Evolutionary conservation across 2,888 invertebrate genomes (phyloP).

Genomic region (Clitarchus hookeri): DNA sequence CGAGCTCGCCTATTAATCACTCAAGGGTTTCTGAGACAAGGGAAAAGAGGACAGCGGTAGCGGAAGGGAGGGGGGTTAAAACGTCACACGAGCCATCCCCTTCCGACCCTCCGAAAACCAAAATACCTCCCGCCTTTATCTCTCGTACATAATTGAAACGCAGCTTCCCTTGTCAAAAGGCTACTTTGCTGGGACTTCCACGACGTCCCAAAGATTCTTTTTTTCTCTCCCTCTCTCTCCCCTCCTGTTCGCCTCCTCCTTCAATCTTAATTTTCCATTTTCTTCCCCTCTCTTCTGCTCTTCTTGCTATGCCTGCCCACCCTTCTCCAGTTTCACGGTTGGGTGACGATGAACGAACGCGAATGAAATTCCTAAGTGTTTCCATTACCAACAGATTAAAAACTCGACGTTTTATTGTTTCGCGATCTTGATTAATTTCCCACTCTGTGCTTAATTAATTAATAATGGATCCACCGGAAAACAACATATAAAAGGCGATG

Average conservation of each 20-base stretch:
- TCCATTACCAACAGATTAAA: conserved; percentile 8
- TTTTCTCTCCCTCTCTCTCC: neutral
- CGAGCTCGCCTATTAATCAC: neutral
- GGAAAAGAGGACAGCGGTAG: neutral
- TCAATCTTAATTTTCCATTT: conserved; percentile 14
- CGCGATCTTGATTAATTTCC: conserved; percentile 14
- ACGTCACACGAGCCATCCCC: neutral
- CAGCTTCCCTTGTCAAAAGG: conserved; percentile 32
- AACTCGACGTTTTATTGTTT: conserved; percentile 3
- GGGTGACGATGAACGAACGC: conserved; percentile 1
- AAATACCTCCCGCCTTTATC: conserved; percentile 12
- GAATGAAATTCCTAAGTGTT: conserved; percentile 14
- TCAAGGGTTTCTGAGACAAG: neutral
- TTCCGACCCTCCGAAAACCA: neutral
- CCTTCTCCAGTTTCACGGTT: neutral
- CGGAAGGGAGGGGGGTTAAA: neutral
- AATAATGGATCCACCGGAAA: neutral
- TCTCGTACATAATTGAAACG: conserved; percentile 36
- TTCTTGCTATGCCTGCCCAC: neutral
- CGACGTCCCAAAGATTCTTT: neutral
- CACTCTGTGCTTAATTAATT: conserved; percentile 1
- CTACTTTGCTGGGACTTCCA: conserved; percentile 17
- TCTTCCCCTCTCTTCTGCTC: neutral
- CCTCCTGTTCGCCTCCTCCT: neutral
- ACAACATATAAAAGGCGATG: neutral